Evolutionary conservation across 2,113 vertebrate species (phyloP), one percentile per base, ranked within the genome.

Genomic region (Hymenochirus boettgeri): DNA sequence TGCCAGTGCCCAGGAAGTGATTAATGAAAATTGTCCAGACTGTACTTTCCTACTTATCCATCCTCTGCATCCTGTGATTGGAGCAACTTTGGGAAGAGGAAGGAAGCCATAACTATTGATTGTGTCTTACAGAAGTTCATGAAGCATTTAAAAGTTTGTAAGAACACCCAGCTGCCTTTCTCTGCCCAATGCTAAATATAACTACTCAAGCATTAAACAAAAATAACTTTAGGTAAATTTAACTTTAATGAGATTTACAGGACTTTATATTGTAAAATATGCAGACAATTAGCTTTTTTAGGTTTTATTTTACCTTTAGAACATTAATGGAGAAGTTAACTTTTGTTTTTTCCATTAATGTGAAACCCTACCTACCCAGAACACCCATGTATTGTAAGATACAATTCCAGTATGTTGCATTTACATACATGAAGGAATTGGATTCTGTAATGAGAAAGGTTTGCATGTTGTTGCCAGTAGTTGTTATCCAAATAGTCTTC

Each of bases 181-280:
- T 60, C 53, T 37, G 27, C 42, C 24, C 23, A 24, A 39, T 52
- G 35, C 65, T 69, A 69, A 69, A 69, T 69, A 69, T 69, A 69
- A 69, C 65, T 53, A 2, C 35, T 69, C 18, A 47, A 22, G 46
- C 65, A 52, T 69, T 46, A 58, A 47, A 57, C 65, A 69, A 69
- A 67, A 69, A 69, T 69, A 45, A 69, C 60, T 69, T 57, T 69
- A 57, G 65, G 56, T 69, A 69, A 69, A 48, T 39, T 57, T 69
- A 57, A 60, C 56, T 67, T 15, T 69, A 69, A 69, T 69, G 57
- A 69, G 55, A 60, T 53, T 69, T 29, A 42, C 33, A 60, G 45
- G 56, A 60, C 65, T 58, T 60, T 69, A 60, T 51, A 69, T 31
- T 48, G 58, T 66, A 66, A 66, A 66, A 66, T 66, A 66, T 66